These are phyloP conservation scores for Paracyclopina nana DNA, from an alignment of 1,140 invertebrate species.

Conservation along the genomic window DNA sequence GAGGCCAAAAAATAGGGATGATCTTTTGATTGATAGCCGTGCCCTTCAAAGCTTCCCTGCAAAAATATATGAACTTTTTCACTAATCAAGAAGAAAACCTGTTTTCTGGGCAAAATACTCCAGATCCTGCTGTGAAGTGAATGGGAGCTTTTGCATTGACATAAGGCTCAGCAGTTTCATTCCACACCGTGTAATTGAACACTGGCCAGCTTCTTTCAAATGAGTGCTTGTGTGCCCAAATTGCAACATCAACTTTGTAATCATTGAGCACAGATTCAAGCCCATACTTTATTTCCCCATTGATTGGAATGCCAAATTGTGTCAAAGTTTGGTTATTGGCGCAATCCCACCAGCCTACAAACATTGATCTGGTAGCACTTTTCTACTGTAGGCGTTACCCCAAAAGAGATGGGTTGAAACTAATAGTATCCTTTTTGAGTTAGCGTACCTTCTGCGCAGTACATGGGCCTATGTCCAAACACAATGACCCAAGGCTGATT, in stretches of 20 bases:
- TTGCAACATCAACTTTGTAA: slow-evolving; percentile 69
- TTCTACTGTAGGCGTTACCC: too few species aligned
- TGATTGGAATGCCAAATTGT: slow-evolving; percentile 48
- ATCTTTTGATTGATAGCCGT: slow-evolving; percentile 31
- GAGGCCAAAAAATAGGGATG: slow-evolving; percentile 47
- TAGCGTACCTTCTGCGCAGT: slow-evolving; percentile 75
- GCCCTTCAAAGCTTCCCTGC: slow-evolving; percentile 39
- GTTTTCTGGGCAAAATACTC: slow-evolving; percentile 39
- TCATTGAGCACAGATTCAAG: slow-evolving; percentile 68
- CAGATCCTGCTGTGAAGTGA: slow-evolving; percentile 80
- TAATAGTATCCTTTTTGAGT: too few species aligned
- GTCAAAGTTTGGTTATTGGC: slow-evolving; percentile 49
- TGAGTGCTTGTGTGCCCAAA: slow-evolving; percentile 93
- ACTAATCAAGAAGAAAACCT: too few species aligned
- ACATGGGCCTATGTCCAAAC: slow-evolving; percentile 92
- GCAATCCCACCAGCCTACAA: slow-evolving; percentile 73
- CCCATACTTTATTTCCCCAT: slow-evolving; percentile 29
- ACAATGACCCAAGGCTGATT: slow-evolving; percentile 77
- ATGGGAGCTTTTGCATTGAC: slow-evolving; percentile 50
- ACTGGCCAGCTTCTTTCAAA: slow-evolving; percentile 86
- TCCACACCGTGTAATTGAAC: slow-evolving; percentile 52
- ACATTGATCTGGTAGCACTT: too few species aligned
- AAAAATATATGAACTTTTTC: too few species aligned
- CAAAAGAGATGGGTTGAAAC: too few species aligned
- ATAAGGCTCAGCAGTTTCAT: slow-evolving; percentile 29